phyloP scores from a whole-genome alignment of 2,797 vertebrate species.

The Micromesistius poutassou region DNA sequence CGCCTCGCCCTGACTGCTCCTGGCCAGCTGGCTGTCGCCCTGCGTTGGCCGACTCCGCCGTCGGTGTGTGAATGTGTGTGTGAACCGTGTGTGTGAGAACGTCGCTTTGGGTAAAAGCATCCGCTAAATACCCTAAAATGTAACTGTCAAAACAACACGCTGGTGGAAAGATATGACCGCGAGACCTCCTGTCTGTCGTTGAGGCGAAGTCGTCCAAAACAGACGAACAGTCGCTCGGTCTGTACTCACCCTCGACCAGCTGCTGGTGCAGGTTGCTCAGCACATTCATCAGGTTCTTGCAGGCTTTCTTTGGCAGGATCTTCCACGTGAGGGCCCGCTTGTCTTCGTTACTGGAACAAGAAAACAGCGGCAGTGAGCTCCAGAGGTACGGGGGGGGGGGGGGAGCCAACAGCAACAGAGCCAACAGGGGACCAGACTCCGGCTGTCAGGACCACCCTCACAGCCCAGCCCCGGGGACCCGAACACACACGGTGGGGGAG shows the following conservation, averaged over 20 bases:
- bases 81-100: too few relatives aligned
- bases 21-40: too few relatives aligned
- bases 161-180: background rate
- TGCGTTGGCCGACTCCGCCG: too few relatives aligned
- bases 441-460: slow-evolving; percentile 13
- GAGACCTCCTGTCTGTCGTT: too few relatives aligned
- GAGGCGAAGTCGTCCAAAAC: background rate
- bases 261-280: slow-evolving; percentile 89
- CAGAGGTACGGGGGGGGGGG: background rate
- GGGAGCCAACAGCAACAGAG: slow-evolving; percentile 18
- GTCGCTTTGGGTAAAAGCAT: too few relatives aligned
- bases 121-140: too few relatives aligned
- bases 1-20: too few relatives aligned
- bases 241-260: slow-evolving; percentile 85
- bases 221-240: background rate
- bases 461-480: background rate
- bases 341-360: slow-evolving; percentile 82
- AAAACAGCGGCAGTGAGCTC: slow-evolving; percentile 39
- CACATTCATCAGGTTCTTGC: slow-evolving; percentile 95
- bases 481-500: background rate
- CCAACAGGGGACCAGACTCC: slow-evolving; percentile 20
- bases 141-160: background rate
- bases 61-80: too few relatives aligned
- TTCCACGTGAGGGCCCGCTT: slow-evolving; percentile 93
- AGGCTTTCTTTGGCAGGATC: slow-evolving; percentile 96